A percentile compares a stretch with the other conserved stretches of the same genome.
Evolutionary conservation across 1,140 invertebrate genomes (phyloP).

Genomic region (Halictus rubicundus): DNA sequence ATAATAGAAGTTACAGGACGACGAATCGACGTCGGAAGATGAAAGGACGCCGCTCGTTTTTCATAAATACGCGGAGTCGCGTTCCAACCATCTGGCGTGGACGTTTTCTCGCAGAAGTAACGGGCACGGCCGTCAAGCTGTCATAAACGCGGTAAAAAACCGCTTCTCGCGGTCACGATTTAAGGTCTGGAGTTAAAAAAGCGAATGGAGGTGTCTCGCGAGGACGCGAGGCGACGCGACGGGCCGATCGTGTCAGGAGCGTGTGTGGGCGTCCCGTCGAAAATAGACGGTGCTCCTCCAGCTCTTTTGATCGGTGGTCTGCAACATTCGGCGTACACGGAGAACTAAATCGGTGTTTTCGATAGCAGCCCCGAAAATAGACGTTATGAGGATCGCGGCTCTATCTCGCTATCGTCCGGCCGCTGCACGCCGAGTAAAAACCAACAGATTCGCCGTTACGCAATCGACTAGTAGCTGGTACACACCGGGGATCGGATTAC

Average conservation of each 20-base stretch:
- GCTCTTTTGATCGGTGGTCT: slow-evolving; percentile 42
- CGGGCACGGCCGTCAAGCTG: background rate
- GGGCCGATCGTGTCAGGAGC: slow-evolving; percentile 17
- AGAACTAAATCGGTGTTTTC: slow-evolving; percentile 67
- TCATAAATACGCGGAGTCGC: slow-evolving; percentile 1
- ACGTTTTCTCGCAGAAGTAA: background rate
- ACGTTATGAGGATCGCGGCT: slow-evolving; percentile 38
- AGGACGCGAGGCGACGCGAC: slow-evolving; percentile 23
- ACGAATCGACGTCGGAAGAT: background rate
- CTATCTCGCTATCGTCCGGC: background rate
- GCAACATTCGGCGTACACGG: slow-evolving; percentile 15
- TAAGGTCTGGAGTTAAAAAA: background rate
- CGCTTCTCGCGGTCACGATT: background rate
- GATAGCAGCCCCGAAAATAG: slow-evolving; percentile 65
- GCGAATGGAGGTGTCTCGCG: background rate
- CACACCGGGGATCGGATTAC: slow-evolving; percentile 49
- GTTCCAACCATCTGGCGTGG: background rate
- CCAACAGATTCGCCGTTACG: slow-evolving; percentile 7
- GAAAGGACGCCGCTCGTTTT: background rate
- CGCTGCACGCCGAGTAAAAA: slow-evolving; percentile 1
- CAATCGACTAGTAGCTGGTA: slow-evolving; percentile 11
- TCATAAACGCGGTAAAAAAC: background rate
- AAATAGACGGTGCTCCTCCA: slow-evolving; percentile 67
- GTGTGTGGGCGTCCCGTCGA: slow-evolving; percentile 62
- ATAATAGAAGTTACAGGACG: too few relatives aligned